These are phyloP conservation scores for Ptychadena robeensis DNA, from an alignment of 2,797 vertebrate species.

Conservation along the genomic window DNA sequence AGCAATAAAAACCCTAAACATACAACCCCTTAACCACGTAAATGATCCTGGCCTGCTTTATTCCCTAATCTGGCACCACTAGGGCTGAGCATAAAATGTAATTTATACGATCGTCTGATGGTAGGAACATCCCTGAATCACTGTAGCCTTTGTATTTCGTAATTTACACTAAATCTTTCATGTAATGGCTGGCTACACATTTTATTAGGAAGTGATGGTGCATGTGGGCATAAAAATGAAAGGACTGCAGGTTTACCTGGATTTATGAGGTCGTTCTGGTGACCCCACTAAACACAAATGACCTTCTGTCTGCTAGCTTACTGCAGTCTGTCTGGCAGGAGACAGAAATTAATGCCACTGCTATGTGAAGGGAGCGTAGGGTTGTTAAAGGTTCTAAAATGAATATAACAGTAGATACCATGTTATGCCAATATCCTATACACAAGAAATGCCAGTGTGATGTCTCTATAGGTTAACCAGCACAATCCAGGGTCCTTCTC, in stretches of 20 bases:
- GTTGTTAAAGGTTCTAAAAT: neutral
- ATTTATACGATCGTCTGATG: neutral
- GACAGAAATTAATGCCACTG: slow-evolving; percentile 13
- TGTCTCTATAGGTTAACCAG: no score
- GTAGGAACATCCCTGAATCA: neutral
- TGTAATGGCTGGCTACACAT: slow-evolving; percentile 46
- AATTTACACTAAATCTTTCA: slow-evolving; percentile 38
- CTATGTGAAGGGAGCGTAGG: neutral
- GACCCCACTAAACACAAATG: slow-evolving; percentile 26
- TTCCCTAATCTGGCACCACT: neutral
- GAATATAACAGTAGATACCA: neutral
- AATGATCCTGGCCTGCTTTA: neutral
- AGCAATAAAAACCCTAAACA: no score
- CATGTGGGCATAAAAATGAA: slow-evolving; percentile 37
- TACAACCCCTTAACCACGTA: no score
- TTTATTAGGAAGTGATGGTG: slow-evolving; percentile 47
- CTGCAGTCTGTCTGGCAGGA: slow-evolving; percentile 26
- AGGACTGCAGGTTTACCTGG: slow-evolving; percentile 22
- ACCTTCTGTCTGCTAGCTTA: neutral
- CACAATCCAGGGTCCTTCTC: no score
- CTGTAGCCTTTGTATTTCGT: neutral
- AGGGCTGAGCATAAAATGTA: neutral
- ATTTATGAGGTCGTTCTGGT: slow-evolving; percentile 45
- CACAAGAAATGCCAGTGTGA: no score
- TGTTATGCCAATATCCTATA: no score